Base-by-base conservation (phyloP, 2,888 invertebrate species). In the Apamea crenata region DNA sequence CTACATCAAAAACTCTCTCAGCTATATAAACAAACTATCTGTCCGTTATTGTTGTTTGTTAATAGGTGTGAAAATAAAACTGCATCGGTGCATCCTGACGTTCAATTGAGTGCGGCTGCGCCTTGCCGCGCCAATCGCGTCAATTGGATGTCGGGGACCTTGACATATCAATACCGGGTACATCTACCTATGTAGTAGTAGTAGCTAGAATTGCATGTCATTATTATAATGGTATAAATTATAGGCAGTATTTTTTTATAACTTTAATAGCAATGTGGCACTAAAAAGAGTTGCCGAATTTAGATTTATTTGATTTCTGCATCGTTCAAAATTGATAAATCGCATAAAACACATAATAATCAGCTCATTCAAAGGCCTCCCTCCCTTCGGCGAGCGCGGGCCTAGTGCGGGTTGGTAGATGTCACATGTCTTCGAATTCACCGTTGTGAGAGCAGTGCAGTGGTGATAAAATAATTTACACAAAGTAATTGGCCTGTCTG, bases 111-210 rank as follows among this genome's bases (percentile, higher is more conserved):
- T 84, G 78, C 80, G 77, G 77, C 74, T 86, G 81, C 80, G 66
- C 86, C 73, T 78, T 59, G 80, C 65, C 61, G 63, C 68, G 75
- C 50, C 82, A 71, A 73, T 70, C 84, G 14, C 79, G 76, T 76
- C 88, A 87, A 89, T 89, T 89, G 88, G 73, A 75, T 82, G 85
- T 67, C 72, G n/a, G 59, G 5, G 77, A 68, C 90, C 89, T 88
- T 89, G 90, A 81, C 82, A 84, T 72, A 67, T 70, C 79, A 72
- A 61, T 65, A 79, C 56, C n/a, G 14, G 47, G 61, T 70, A 70
- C 59, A 2, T 72, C 50, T 44, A 75, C 29, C 14, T 66, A 86
- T 53, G 25, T 56, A 63, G 47, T 32, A 29, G 50, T 32, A 32
- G 6, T 63, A 8, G 6, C 14, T 63, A 40, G 16, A 25, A 18